phyloP scores from a whole-genome alignment of 2,797 vertebrate species.

The Eupleurogrammus muticus region DNA sequence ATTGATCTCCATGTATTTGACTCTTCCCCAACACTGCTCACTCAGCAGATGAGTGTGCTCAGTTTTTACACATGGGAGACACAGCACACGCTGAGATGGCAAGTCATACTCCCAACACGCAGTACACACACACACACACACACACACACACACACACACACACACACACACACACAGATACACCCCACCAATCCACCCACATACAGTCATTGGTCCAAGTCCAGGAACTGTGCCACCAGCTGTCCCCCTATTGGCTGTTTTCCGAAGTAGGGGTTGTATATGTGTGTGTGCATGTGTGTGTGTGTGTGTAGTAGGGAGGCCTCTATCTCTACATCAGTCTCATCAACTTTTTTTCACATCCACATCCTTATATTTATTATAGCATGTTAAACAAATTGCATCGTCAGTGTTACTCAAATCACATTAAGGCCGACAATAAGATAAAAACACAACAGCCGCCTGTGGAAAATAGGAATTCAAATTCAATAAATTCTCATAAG shows the following conservation, averaged over 20 bases:
- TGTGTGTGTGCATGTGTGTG: constrained; percentile 5
- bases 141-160: constrained; percentile 25
- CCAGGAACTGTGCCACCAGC: constrained; percentile 64
- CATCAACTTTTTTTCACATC: too few species aligned
- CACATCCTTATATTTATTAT: background rate
- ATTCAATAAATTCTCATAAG: too few species aligned
- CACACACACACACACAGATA: background rate
- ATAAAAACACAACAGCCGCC: too few species aligned
- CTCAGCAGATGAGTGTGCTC: constrained; percentile 28
- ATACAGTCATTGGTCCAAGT: constrained; percentile 37
- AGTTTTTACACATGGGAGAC: constrained; percentile 28
- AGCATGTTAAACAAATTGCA: constrained; percentile 8
- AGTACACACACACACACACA: constrained; percentile 7
- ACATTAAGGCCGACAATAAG: too few species aligned
- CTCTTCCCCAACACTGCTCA: background rate
- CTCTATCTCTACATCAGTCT: constrained; percentile 9
- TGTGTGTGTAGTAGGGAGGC: background rate
- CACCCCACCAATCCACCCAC: constrained; percentile 41
- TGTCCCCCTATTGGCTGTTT: constrained; percentile 57
- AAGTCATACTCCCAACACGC: background rate
- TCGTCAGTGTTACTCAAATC: background rate
- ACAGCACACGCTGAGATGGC: constrained; percentile 4
- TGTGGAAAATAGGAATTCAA: too few species aligned
- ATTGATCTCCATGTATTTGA: too few species aligned
- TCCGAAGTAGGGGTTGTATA: constrained; percentile 13